phyloP scores from a whole-genome alignment of 1,140 invertebrate genomes.

The Temnothorax curvispinosus region DNA sequence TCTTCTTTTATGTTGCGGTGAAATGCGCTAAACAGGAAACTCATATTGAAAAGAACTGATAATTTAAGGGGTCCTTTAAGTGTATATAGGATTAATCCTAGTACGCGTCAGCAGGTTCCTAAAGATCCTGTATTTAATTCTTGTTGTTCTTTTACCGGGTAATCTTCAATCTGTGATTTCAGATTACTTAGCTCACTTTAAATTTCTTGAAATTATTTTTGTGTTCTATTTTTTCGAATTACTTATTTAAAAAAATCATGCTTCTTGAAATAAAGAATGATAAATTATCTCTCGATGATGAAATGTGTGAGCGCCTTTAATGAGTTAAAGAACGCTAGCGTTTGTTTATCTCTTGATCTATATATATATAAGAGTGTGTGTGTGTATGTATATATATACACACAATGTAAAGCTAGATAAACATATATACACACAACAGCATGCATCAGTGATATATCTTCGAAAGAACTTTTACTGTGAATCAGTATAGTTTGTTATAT shows the following conservation, averaged over 20 bases:
- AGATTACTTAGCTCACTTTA: not conserved
- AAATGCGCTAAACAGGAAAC: not conserved
- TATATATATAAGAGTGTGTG: not conserved
- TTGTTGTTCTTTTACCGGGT: not conserved
- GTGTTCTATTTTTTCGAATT: not conserved
- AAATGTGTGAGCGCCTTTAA: constrained; percentile 5
- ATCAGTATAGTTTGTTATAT: constrained; percentile 56
- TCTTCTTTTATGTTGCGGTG: not conserved
- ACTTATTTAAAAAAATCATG: not conserved
- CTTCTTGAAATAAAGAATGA: not conserved
- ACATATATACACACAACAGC: not conserved
- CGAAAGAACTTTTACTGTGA: constrained; percentile 28
- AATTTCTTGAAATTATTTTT: not conserved
- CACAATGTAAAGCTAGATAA: not conserved
- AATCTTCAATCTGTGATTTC: not conserved
- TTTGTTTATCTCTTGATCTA: constrained; percentile 27
- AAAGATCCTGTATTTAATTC: not conserved
- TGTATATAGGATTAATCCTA: not conserved
- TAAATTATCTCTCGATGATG: not conserved
- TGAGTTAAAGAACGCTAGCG: constrained; percentile 10
- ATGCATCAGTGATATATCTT: constrained; percentile 31
- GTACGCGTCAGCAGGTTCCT: not conserved
- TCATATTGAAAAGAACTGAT: not conserved
- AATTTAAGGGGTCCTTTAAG: constrained; percentile 1
- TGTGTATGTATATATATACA: not conserved